These are phyloP conservation scores for Siniperca scherzeri DNA, from an alignment of 2,797 vertebrate species.

Conservation along the genomic window DNA sequence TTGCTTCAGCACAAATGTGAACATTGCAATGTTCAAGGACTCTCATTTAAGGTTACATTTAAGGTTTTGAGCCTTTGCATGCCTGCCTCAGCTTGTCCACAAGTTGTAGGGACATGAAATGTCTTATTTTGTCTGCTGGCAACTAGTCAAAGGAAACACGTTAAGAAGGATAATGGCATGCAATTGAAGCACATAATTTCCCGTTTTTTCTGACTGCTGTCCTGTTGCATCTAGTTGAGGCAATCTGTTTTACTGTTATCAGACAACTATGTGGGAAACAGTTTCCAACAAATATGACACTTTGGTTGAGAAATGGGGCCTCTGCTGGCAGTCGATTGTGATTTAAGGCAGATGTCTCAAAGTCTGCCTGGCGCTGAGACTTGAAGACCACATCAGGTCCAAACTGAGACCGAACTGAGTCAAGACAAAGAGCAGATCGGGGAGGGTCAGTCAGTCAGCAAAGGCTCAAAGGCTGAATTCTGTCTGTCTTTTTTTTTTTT, in stretches of 20 bases:
- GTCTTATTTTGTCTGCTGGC: constrained; percentile 68
- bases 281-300: constrained; percentile 61
- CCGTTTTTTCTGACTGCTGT: constrained; percentile 59
- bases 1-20: constrained; percentile 12
- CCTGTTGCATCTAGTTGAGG: constrained; percentile 72
- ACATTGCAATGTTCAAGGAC: constrained; percentile 13
- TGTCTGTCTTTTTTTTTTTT: not conserved
- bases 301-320: constrained; percentile 57
- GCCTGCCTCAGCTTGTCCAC: constrained; percentile 78
- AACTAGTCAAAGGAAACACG: constrained; percentile 66
- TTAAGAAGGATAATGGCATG: constrained; percentile 73
- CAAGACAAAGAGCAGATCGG: constrained; percentile 34
- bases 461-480: constrained; percentile 6
- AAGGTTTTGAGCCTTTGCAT: constrained; percentile 38
- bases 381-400: constrained; percentile 46
- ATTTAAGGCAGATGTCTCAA: constrained; percentile 84
- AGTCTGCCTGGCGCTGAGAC: constrained; percentile 51
- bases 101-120: constrained; percentile 64
- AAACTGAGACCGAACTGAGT: constrained; percentile 36
- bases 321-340: constrained; percentile 66
- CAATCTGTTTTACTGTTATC: constrained; percentile 61
- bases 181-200: constrained; percentile 68
- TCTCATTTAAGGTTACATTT: constrained; percentile 35
- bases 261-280: constrained; percentile 70
- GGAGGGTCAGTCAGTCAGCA: constrained; percentile 33